phyloP scores from a whole-genome alignment of 2,113 vertebrate species.

The Irena cyanogastra region DNA sequence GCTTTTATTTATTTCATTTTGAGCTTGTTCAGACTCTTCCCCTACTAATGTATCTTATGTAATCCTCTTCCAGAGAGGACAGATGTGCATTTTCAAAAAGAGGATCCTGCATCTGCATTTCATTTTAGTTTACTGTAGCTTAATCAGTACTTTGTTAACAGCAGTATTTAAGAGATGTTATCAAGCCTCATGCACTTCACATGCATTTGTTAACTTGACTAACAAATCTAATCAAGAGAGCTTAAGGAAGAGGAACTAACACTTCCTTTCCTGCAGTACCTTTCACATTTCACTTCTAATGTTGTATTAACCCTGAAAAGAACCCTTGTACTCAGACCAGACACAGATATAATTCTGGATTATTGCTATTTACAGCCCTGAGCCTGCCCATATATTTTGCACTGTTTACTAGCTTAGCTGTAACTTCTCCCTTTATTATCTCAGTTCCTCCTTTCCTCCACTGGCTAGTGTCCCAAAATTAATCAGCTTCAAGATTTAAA shows the following conservation, averaged over 20 bases:
- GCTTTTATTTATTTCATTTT: constrained; percentile 36
- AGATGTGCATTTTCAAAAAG: constrained; percentile 46
- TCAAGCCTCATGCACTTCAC: background rate
- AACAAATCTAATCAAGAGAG: background rate
- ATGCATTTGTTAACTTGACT: constrained; percentile 4
- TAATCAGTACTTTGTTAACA: constrained; percentile 42
- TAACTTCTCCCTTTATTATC: constrained; percentile 16
- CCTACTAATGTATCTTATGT: background rate
- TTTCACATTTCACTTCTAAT: background rate
- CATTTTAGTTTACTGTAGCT: constrained; percentile 29
- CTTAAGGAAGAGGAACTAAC: background rate
- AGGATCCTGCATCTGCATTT: background rate
- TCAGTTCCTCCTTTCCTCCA: constrained; percentile 43
- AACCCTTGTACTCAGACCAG: background rate
- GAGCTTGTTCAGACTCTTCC: background rate
- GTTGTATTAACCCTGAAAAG: background rate
- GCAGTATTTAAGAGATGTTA: constrained; percentile 15
- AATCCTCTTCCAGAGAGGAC: constrained; percentile 31
- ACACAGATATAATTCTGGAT: background rate
- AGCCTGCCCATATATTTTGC: background rate
- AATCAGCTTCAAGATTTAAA: background rate
- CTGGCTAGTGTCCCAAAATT: background rate
- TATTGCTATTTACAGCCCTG: background rate
- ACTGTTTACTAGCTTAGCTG: background rate
- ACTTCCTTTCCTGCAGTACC: background rate